These are phyloP conservation scores for Phoxinus dragarum DNA, from an alignment of 2,797 vertebrate species.

Conservation along the genomic window DNA sequence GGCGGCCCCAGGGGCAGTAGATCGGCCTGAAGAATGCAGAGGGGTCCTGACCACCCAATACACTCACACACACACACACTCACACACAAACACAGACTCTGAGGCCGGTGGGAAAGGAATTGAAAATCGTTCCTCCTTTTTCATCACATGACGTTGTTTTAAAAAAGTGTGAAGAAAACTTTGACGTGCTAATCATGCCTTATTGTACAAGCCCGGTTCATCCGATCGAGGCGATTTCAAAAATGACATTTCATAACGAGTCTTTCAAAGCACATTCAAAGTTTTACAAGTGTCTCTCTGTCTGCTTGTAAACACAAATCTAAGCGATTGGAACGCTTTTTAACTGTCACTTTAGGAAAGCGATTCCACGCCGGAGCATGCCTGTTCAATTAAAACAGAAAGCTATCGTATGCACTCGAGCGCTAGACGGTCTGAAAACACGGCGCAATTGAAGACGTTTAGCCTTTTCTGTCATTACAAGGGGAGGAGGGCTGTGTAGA, in stretches of 20 bases:
- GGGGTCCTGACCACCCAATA: constrained; percentile 58
- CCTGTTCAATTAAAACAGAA: constrained; percentile 63
- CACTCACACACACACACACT: constrained; percentile 39
- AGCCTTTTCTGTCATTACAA: constrained; percentile 69
- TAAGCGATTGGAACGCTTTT: neutral
- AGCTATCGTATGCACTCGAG: constrained; percentile 54
- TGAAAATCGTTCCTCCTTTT: constrained; percentile 2
- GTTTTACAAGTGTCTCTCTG: constrained; percentile 16
- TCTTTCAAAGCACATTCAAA: constrained; percentile 11
- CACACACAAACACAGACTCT: neutral
- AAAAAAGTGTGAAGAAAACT: neutral
- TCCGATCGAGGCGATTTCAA: no score
- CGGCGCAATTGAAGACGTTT: constrained; percentile 67
- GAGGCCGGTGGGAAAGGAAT: constrained; percentile 41
- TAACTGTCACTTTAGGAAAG: constrained; percentile 31
- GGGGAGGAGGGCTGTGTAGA: constrained; percentile 62
- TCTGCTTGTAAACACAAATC: constrained; percentile 4
- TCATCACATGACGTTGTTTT: neutral
- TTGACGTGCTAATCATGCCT: neutral
- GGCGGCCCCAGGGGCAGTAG: constrained; percentile 66
- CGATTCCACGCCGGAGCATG: constrained; percentile 50
- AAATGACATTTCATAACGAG: neutral
- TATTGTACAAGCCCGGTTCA: neutral
- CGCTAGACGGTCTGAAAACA: constrained; percentile 66
- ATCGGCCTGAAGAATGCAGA: constrained; percentile 57